These are phyloP conservation scores for Marmota monax DNA, from an alignment of 2,113 vertebrate species.

Conservation along the genomic window DNA sequence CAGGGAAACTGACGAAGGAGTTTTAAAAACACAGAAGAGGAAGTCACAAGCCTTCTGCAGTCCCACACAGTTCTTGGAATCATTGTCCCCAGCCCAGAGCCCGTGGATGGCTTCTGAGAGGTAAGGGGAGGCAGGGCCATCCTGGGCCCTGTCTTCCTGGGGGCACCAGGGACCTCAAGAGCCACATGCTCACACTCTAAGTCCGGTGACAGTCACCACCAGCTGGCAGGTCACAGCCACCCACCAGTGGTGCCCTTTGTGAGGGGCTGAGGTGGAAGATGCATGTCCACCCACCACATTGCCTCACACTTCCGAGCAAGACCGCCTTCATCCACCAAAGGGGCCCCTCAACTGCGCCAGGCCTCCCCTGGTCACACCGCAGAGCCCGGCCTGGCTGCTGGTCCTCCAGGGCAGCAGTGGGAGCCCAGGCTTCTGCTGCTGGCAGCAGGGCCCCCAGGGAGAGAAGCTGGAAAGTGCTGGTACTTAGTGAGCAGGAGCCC, in stretches of 20 bases:
- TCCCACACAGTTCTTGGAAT: not conserved
- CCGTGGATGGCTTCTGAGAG: not conserved
- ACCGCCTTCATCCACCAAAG: not conserved
- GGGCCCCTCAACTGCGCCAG: too few species aligned
- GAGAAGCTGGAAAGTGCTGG: not conserved
- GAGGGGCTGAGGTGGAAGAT: not conserved
- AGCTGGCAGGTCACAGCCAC: not conserved
- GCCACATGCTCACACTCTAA: not conserved
- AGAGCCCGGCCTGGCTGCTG: too few species aligned
- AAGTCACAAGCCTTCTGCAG: not conserved
- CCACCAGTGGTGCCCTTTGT: not conserved
- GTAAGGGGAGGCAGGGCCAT: fast-evolving
- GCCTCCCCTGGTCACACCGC: not conserved
- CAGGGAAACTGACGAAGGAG: not conserved
- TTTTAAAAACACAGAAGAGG: not conserved
- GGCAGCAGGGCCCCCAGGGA: too few species aligned
- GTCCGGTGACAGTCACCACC: too few species aligned
- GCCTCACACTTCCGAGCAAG: not conserved
- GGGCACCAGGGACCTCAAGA: not conserved
- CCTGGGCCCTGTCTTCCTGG: not conserved
- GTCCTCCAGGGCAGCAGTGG: too few species aligned
- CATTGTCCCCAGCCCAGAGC: not conserved
- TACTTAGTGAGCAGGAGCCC: not conserved
- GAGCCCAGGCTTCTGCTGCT: too few species aligned
- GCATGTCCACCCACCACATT: fast-evolving